Evolutionary conservation across 2,113 vertebrate species (phyloP), one percentile per base, ranked within the genome.

Genomic region (Lepus europaeus): DNA sequence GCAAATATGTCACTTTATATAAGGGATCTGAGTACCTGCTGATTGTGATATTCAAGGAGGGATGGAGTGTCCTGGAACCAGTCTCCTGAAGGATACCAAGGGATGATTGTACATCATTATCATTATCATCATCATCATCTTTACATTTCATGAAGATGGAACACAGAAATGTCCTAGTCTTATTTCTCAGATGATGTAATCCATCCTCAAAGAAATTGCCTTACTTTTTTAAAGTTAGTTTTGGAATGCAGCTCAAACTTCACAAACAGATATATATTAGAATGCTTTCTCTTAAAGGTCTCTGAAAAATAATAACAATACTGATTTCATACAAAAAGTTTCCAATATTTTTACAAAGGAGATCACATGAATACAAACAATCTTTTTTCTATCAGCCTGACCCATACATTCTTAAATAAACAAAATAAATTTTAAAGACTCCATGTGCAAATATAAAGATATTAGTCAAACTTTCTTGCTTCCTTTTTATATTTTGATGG

Each of bases 241-340:
- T 85, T 45, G 22, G 33, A 66, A 80, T 66, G 66, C 74, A 94
- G 68, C 5, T 59, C 14, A 82, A 68, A 80, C 45, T 51, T 9
- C 36, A 51, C 33, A 45, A 81, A 25, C 5, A 59, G 33, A 5
- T 61, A 49, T 27, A 49, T 39, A 84, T 80, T 31, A 72, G 45
- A 79, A 27, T 53, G 69, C n/a, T 59, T 89, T 27, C 31, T 84
- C 45, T 68, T 20, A 61, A 88, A 8, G 68, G 14, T 74, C 29
- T 29, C 36, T 22, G 72, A 85, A 87, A 90, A 87, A 80, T 51
- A 85, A 91, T 91, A 93, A 49, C 76, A 93, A 64, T 14, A 31
- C 39, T 79, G 76, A 86, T 49, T 85, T 72, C 4, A 19, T 70
- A 79, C 90, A 49, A 66, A 69, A 29, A 17, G 4, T 53, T 95